Evolutionary conservation across 2,797 vertebrate genomes (phyloP), one percentile per base, ranked within the genome.

Genomic region (Eremophila alpestris): DNA sequence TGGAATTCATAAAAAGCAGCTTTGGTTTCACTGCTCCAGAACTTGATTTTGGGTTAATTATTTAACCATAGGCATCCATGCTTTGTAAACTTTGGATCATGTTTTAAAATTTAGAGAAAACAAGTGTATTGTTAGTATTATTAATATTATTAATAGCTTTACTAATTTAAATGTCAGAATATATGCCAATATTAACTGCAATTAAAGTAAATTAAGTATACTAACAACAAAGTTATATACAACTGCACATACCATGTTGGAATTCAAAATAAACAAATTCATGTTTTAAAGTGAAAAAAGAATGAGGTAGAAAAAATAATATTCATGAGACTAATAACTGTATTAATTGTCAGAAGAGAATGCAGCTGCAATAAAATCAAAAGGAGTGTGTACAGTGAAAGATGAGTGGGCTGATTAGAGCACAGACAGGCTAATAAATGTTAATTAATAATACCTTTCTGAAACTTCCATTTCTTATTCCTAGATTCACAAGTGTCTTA

Each of bases 401-500:
- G 65, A 63, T 64, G 74, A 48, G 52, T 81, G 55, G 48, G 27
- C 29, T 9, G 2, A 75, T 87, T 70, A 85, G 18, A 51, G 40
- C 62, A 55, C 19, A 51, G 54, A 46, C 32, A 81, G 56, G 45
- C 22, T 89, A 93, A 93, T 86, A 95, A 87, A 83, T 54, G 63
- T 55, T 88, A 93, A 89, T 79, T 94, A 75, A 73, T 68, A 69
- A 78, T 73, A 62, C 19, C 43, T 85, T 78, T 70, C 76, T 87
- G 56, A 87, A 95, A 77, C 46, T 84, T 94, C 70, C 27, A 46
- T 92, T 91, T 87, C 68, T 92, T 93, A 87, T 84, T 71, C 36
- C 18, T 73, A 60, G 45, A 52, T 94, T 56, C 70, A 56, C 56
- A 84, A 91, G 20, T 48, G n/a, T 45, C 38, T 94, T 76, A 76